Evolutionary conservation across 2,888 invertebrate genomes (phyloP).

Genomic region (Ryuthela nishihirai): DNA sequence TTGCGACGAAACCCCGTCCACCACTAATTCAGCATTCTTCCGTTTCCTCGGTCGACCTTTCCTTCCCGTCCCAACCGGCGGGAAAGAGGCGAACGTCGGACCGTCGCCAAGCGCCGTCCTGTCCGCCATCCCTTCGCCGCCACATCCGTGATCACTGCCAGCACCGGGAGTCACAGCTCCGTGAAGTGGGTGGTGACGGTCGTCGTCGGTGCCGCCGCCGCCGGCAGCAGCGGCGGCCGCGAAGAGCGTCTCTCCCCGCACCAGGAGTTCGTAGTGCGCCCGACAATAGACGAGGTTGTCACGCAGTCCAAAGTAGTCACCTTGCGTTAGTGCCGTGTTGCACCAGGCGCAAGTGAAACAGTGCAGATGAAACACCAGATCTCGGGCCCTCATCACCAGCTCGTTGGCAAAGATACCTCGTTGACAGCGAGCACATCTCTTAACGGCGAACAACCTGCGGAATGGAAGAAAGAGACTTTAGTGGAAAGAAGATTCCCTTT

Average conservation of each 20-base stretch:
- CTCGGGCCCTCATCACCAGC: slow-evolving; percentile 89
- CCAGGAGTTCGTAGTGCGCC: slow-evolving; percentile 65
- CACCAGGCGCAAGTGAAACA: slow-evolving; percentile 93
- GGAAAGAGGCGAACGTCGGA: neutral
- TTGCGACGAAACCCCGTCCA: slow-evolving; percentile 4
- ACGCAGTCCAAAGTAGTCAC: slow-evolving; percentile 87
- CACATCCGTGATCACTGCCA: neutral
- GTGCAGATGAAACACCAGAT: slow-evolving; percentile 87
- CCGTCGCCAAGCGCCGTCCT: neutral
- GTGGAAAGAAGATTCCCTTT: neutral
- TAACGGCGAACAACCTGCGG: slow-evolving; percentile 80
- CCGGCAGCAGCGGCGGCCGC: neutral
- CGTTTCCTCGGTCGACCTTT: slow-evolving; percentile 43
- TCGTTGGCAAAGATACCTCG: slow-evolving; percentile 84
- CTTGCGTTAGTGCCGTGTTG: slow-evolving; percentile 79
- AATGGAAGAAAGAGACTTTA: neutral
- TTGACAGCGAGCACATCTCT: slow-evolving; percentile 80
- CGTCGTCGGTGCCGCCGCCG: slow-evolving; percentile 1
- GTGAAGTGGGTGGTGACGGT: neutral
- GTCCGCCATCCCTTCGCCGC: neutral
- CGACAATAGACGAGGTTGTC: slow-evolving; percentile 68
- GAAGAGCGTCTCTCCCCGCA: slow-evolving; percentile 40
- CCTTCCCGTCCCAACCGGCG: slow-evolving; percentile 7
- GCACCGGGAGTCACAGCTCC: neutral
- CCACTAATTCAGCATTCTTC: slow-evolving; percentile 23